Percentiles rank a stretch among this genome's conserved stretches.
phyloP scores from a whole-genome alignment of 2,888 invertebrate genomes.

The Patella caerulea region DNA sequence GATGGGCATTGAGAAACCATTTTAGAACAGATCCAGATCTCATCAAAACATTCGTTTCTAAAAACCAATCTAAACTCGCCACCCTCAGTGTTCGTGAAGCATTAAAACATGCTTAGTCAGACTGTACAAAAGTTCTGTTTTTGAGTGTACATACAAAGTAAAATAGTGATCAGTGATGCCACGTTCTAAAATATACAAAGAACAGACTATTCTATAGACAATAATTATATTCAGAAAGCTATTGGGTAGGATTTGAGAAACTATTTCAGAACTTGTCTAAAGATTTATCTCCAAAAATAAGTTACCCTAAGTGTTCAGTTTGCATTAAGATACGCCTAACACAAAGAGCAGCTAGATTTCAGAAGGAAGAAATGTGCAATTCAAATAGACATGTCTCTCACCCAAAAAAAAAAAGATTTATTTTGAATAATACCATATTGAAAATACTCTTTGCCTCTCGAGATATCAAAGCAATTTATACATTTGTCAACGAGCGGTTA shows the following conservation, averaged over 20 bases:
- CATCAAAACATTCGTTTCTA: constrained; percentile 38
- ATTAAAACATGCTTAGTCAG: constrained; percentile 36
- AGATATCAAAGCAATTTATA: too few relatives aligned
- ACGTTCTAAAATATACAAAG: too few relatives aligned
- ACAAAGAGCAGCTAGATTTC: neutral
- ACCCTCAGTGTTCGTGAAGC: constrained; percentile 42
- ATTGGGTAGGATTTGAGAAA: constrained; percentile 49
- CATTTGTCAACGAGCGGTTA: too few relatives aligned
- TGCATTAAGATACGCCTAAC: constrained; percentile 43
- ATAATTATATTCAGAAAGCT: constrained; percentile 50
- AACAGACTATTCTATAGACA: constrained; percentile 24
- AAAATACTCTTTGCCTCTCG: too few relatives aligned
- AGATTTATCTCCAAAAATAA: constrained; percentile 40
- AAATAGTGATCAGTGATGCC: too few relatives aligned
- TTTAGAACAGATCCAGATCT: constrained; percentile 28
- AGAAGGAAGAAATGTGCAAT: too few relatives aligned
- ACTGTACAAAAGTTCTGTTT: too few relatives aligned
- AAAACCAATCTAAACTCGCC: constrained; percentile 37
- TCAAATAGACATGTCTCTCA: too few relatives aligned
- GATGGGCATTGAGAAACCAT: constrained; percentile 45
- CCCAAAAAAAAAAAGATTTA: too few relatives aligned
- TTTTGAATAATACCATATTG: too few relatives aligned
- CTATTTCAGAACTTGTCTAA: constrained; percentile 32
- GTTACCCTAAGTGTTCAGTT: constrained; percentile 37
- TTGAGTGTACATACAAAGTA: too few relatives aligned